Base-by-base conservation (phyloP, 23 tunicate species). In the Ciona savignyi region DNA sequence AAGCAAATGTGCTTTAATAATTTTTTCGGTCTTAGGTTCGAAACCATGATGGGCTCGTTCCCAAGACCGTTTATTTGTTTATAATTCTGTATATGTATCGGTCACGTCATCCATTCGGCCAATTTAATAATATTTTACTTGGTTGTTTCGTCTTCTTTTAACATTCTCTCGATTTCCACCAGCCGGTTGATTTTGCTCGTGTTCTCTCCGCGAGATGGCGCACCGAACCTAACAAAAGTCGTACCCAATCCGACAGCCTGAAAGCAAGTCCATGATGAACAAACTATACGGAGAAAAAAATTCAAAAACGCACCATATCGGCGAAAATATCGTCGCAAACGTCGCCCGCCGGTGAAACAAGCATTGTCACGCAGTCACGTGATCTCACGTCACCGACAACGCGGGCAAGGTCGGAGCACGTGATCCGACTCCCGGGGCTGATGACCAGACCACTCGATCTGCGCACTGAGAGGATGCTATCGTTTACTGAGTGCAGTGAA, bases 131-230 rank as follows among this genome's bases (percentile, higher is more conserved):
- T 25, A 22, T 11, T 51, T 30, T 34, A 83, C 89, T 71, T 76
- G 20, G 76, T 29, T 26, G 25, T 72, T 6, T 81, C 73, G 70
- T 79, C 42, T 0, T 74, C 70, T 0, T 79, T 68, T 6, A 79
- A 21, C 6, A 35, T 21, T 22, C 74, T 64, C 33, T 90, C 97
- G 11, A 90, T 90, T 62, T 90, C 97, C 35, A 74, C 21, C 63
- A 90, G 63, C 6, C 97, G 62, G 74, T 90, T 90, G 25, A 90
- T n/a, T 29, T 81, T 62, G 0, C 60, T 60, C n/a, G 70, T 51
- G 30, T 90, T 74, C 74, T 90, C 97, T 11, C 89, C 97, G 27
- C 85, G 72, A 62, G 65, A 78, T 32, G 97, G 97, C 60, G 89
- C 83, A 23, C 97, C 97, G 42, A 90, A 83, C 62, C 68, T 30